phyloP scores from a whole-genome alignment of 2,113 vertebrate genomes.

The Choloepus hoffmanni region DNA sequence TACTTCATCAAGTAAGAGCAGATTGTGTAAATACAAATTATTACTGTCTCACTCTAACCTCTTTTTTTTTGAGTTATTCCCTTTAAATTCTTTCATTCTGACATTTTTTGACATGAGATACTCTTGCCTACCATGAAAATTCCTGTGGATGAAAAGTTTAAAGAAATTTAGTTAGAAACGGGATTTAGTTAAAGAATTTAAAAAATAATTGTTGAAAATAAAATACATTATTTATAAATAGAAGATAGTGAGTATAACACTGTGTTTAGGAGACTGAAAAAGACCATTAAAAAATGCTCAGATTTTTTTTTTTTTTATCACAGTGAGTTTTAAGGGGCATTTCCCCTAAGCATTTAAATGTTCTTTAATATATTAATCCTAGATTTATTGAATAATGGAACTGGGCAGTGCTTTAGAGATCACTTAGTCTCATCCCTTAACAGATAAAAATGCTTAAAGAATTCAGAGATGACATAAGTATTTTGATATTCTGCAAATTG shows the following conservation, averaged over 20 bases:
- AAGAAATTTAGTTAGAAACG: background rate
- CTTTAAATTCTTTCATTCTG: background rate
- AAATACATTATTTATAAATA: background rate
- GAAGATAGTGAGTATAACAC: background rate
- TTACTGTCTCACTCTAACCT: background rate
- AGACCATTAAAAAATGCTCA: background rate
- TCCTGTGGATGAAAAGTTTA: background rate
- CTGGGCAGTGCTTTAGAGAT: background rate
- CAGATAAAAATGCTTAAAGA: background rate
- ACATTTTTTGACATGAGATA: background rate
- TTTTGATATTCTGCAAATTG: background rate
- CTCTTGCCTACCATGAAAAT: background rate
- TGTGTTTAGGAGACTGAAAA: background rate
- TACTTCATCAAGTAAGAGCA: background rate
- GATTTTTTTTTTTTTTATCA: background rate
- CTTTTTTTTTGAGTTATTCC: background rate
- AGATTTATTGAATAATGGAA: background rate
- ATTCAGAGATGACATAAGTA: background rate
- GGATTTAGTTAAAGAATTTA: background rate
- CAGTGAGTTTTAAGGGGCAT: background rate
- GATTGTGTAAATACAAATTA: background rate
- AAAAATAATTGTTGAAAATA: conserved; percentile 8
- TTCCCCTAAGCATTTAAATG: background rate
- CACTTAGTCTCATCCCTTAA: background rate
- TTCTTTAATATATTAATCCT: background rate